Percentiles rank a stretch among this genome's conserved stretches.
phyloP scores from a whole-genome alignment of 2,888 invertebrate genomes.

The Thymelicus lineola region DNA sequence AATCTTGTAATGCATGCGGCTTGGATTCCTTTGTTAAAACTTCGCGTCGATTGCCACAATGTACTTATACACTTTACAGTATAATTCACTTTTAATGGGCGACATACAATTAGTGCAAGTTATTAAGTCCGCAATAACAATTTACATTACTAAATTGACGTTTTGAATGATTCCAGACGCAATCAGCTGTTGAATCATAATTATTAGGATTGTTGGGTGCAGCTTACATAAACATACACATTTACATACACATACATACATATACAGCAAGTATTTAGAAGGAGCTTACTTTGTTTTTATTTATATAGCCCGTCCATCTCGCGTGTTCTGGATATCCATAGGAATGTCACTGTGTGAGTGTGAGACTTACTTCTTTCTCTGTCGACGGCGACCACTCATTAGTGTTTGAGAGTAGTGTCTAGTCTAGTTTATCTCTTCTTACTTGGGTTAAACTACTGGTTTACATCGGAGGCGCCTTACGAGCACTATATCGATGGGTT shows the following conservation, averaged over 20 bases:
- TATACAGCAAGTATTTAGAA: background rate
- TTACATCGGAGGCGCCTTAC: no score
- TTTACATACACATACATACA: background rate
- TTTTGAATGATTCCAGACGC: background rate
- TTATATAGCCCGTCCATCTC: no score
- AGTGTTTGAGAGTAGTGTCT: no score
- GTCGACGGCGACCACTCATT: no score
- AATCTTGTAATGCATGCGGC: background rate
- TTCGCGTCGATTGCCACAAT: conserved; percentile 56
- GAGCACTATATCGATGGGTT: no score
- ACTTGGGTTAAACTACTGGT: no score
- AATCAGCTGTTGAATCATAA: background rate
- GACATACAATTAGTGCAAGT: conserved; percentile 54
- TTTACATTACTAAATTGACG: conserved; percentile 58
- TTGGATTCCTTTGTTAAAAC: conserved; percentile 11
- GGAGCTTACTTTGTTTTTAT: background rate
- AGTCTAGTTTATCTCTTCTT: no score
- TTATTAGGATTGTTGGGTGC: background rate
- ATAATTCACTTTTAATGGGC: conserved; percentile 60
- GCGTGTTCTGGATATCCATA: no score
- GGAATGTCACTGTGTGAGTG: no score
- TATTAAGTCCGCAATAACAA: conserved; percentile 53
- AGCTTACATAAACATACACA: background rate
- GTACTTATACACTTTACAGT: conserved; percentile 6
- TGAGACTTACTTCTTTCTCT: no score